These are phyloP conservation scores for Theristus sp. DNA, from an alignment of 2,888 invertebrate genomes.

Conservation along the genomic window DNA sequence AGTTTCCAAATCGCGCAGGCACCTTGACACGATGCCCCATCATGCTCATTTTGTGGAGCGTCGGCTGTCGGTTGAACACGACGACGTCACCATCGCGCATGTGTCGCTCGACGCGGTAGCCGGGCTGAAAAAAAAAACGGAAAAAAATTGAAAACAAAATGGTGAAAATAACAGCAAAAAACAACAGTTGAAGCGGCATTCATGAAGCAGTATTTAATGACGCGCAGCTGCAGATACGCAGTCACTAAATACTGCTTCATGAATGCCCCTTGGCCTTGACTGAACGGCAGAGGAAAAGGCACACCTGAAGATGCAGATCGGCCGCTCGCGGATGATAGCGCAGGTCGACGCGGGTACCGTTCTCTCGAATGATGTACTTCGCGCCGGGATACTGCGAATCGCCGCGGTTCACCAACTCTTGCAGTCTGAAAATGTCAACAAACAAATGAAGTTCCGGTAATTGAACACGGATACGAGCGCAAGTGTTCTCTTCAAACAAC, in stretches of 20 bases:
- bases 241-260: too few relatives aligned
- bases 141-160: too few relatives aligned
- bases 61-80: constrained; percentile 98
- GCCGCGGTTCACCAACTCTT: constrained; percentile 80
- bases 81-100: constrained; percentile 92
- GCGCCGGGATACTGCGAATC: constrained; percentile 98
- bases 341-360: constrained; percentile 92
- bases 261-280: too few relatives aligned
- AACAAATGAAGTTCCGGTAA: neutral
- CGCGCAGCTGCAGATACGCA: too few relatives aligned
- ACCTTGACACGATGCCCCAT: constrained; percentile 68
- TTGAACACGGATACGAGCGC: too few relatives aligned
- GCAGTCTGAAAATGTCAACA: constrained; percentile 40
- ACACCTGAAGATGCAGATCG: constrained; percentile 83
- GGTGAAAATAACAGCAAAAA: too few relatives aligned
- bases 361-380: constrained; percentile 94
- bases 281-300: too few relatives aligned
- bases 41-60: constrained; percentile 99
- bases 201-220: too few relatives aligned
- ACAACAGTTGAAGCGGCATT: too few relatives aligned
- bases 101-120: constrained; percentile 62
- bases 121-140: neutral
- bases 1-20: neutral
- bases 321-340: constrained; percentile 93
- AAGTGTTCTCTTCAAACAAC: too few relatives aligned